Base-by-base conservation (phyloP, 2,113 vertebrate genomes). In the Carettochelys insculpta region DNA sequence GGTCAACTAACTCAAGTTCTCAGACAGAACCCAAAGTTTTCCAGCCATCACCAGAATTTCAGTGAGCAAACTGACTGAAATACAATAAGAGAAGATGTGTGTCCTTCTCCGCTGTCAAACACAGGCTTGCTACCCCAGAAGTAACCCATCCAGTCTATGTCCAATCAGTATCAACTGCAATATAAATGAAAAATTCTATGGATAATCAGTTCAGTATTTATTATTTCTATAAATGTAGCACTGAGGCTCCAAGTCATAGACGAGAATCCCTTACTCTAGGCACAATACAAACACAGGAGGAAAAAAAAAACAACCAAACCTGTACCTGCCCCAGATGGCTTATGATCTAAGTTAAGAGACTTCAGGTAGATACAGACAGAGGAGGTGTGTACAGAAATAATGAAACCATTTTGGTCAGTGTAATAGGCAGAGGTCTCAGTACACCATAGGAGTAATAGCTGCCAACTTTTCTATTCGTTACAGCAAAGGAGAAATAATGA, bases 1-100 rank as follows among this genome's bases (percentile, higher is more conserved):
- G 92, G 51, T 90, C 90, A 94, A 54, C 47, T 84, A 77, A 88
- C 19, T 34, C 56, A 86, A 45, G 34, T 86, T 94, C 53, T 86
- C 10, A 82, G 25, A 5, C 19, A 91, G 58, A 90, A 89, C 29
- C 12, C 58, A 10, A 82, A 81, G 3, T 89, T 71, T 17, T 8
- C 34, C 22, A 87, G 85, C 16, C 65, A 75, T 27, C 80, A 61
- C 48, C 43, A 24, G 16, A 71, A 8, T 31, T 54, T 52, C 56
- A 85, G 85, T 86, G 61, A 61, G 29, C 45, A 75, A 85, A 41
- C 29, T 54, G 77, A 51, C 31, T 82, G 79, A 77, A 94, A 92
- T 61, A 58, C 43, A 43, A 25, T 20, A 14, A 65, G 45, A 91
- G 51, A 61, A 79, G 75, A 78, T 51, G 31, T 5, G 41, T 58